Base-by-base conservation (phyloP, 2,888 invertebrate genomes). In the Pecten maximus region DNA sequence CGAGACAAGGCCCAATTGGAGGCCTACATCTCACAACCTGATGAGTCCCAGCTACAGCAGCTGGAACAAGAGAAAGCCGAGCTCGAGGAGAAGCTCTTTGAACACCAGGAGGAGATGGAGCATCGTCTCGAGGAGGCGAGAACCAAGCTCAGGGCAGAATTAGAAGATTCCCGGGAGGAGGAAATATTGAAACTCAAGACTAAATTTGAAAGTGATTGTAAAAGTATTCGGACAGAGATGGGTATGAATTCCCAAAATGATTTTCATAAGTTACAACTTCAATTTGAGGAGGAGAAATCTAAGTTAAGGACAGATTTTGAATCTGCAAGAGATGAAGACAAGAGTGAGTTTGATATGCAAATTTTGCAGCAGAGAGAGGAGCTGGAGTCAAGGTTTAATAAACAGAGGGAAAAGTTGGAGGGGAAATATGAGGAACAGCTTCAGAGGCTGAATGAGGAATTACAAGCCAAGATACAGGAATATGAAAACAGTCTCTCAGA, bases 1-100 rank as follows among this genome's bases (percentile, higher is more conserved):
- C 91, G 92, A 54, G 94, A 94, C 40, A 93, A 92, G 74, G 90
- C 91, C 39, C 91, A 93, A 40, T 88, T 93, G 16, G 93, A 94
- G 87, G 91, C 91, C 39, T 91, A 92, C 4, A 74, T 93, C 39
- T 89, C 91, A 39, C 91, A 92, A 87, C 88, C 91, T 54, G 91
- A 93, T 90, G 88, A 92, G 74, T 90, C 91, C 40, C 91, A 90
- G 86, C 90, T 93, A 12, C 91, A 92, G 74, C 88, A 92, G 44
- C 90, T 93, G 12, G 92, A 93, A 88, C 91, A 92, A 39, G 91
- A 94, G 50, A 93, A 93, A 19, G 89, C 89, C 2, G 92, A 93
- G 16, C 90, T 93, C 15, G 92, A 93, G 23, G 88, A 90, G 28
- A 89, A 93, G 88, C 88, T 94, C 88, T 90, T 88, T 28, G 91